These are phyloP conservation scores for Synodontis membranacea DNA, from an alignment of 2,113 vertebrate species.

Conservation along the genomic window DNA sequence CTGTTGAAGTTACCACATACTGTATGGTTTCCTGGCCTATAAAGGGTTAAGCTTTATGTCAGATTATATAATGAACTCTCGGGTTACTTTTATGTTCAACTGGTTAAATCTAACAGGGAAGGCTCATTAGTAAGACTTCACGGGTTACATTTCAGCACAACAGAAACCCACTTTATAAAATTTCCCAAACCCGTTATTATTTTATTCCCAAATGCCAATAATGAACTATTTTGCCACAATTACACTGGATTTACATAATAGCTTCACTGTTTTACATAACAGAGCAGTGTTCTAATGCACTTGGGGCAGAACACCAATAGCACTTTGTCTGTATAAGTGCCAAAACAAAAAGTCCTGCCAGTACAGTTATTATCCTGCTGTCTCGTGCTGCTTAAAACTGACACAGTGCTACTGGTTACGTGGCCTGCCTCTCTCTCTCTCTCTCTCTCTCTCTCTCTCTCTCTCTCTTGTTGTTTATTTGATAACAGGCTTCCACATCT, in stretches of 20 bases:
- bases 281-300: neutral
- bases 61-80: neutral
- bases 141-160: neutral
- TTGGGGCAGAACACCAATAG: neutral
- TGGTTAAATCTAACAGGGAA: neutral
- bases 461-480: conserved; percentile 24
- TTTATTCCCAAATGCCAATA: neutral
- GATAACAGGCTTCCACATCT: conserved; percentile 31
- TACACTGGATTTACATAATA: neutral
- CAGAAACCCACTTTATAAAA: too few species aligned
- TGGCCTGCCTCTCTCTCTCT: neutral
- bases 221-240: neutral
- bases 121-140: neutral
- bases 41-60: neutral
- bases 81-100: neutral
- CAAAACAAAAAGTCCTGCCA: neutral
- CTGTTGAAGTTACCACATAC: too few species aligned
- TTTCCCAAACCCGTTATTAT: neutral
- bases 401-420: neutral
- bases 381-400: neutral
- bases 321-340: neutral
- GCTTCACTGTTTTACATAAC: neutral
- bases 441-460: neutral
- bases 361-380: neutral
- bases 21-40: too few species aligned